These are phyloP conservation scores for Andrena trimmerana DNA, from an alignment of 2,888 invertebrate species.

Conservation along the genomic window DNA sequence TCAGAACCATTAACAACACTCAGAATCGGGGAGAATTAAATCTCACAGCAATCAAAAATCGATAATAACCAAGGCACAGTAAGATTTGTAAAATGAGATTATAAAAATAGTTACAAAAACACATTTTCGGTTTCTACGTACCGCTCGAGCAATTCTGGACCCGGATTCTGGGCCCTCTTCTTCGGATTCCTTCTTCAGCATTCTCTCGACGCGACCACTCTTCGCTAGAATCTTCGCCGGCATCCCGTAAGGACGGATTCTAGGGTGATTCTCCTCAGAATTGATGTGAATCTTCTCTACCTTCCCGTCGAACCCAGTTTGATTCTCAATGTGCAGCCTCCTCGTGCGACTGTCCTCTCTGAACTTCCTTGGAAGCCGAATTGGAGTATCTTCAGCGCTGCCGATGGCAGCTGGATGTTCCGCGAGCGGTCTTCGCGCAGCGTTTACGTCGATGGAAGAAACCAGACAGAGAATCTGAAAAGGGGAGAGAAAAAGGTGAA, in stretches of 20 bases:
- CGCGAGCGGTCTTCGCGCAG: not conserved
- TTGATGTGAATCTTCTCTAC: constrained; percentile 70
- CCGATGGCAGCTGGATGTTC: constrained; percentile 7
- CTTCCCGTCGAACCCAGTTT: constrained; percentile 73
- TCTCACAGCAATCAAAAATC: no score
- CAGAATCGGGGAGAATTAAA: no score
- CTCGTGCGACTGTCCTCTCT: constrained; percentile 34
- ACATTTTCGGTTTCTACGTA: constrained; percentile 17
- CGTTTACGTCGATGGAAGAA: constrained; percentile 26
- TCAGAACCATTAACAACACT: no score
- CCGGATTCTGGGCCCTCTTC: not conserved
- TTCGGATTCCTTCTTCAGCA: not conserved
- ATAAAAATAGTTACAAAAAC: no score
- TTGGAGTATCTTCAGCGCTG: not conserved
- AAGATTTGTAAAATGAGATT: no score
- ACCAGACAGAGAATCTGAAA: constrained; percentile 34
- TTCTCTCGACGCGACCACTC: constrained; percentile 61
- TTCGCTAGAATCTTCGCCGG: constrained; percentile 57
- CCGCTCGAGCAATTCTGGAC: constrained; percentile 48
- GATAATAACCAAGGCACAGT: no score
- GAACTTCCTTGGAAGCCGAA: constrained; percentile 37
- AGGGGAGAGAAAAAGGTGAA: not conserved
- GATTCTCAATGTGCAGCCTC: constrained; percentile 66
- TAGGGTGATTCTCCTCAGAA: constrained; percentile 57
- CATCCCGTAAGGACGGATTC: constrained; percentile 63